Base-by-base conservation (phyloP, 2,888 invertebrate species). In the Lepidocyrtoides sp. region DNA sequence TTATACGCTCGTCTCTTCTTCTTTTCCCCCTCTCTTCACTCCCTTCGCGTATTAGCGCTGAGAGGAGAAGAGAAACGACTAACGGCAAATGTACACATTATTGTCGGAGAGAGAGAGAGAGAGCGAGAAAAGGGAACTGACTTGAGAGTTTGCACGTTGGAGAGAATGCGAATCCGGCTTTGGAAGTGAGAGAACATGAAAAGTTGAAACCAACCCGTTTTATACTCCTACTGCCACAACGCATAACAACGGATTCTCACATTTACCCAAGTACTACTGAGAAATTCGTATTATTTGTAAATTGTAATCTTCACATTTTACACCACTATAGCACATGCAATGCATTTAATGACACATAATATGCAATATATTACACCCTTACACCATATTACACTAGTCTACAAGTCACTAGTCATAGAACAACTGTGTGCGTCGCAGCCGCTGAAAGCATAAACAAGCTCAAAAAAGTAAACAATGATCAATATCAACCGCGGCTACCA, bases 81-180 rank as follows among this genome's bases (percentile, higher is more conserved):
- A 75, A 88, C 60, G 63, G 44, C 77, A 86, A 60, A 63, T 86
- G 86, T 77, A 77, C 44, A 86, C 72, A 72, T 48, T 29, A 54
- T 60, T 36, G 32, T 77, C 66, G n/a, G 66, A 66, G 66, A 66
- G 63, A 26, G 66, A 23, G 60, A 69, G 66, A 0, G 48, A 66
- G 32, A 26, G 26, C 14, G 75, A 75, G 57, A 85, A 63, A 72
- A 44, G 77, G 26, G 72, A 72, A 72, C 72, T 72, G 36, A 72
- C 66, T 66, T 0, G 75, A 75, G 79, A 23, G 51, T 51, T 72
- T 54, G 84, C 72, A 72, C 72, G 57, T 51, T 72, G 51, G 57
- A 57, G 69, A 32, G 72, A 72, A 72, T 72, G 41, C 41, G 36
- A 44, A 41, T 72, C 72, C 8, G 36, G 41, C 66, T 69, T 17